Percentiles rank a stretch among this genome's conserved stretches.
These are phyloP conservation scores for Myopa testacea DNA, from an alignment of 2,888 invertebrate genomes.

Conservation along the genomic window DNA sequence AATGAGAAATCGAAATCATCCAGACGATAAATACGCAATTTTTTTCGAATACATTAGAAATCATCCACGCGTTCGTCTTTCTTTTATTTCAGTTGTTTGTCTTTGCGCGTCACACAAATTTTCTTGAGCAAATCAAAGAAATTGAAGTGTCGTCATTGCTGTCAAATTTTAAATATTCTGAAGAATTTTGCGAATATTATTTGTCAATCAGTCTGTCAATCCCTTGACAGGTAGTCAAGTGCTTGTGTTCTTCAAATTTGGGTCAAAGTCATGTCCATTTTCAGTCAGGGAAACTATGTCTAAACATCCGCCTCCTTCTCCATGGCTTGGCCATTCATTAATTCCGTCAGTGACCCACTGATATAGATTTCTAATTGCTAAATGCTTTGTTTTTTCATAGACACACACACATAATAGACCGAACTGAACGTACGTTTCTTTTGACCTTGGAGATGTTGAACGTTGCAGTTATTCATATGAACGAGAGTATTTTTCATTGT, in stretches of 20 bases:
- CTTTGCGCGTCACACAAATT: too few species aligned
- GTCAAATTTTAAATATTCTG: neutral
- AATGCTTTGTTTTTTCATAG: slow-evolving; percentile 17
- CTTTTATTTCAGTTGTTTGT: too few species aligned
- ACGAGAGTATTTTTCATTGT: neutral
- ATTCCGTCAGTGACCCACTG: slow-evolving; percentile 29
- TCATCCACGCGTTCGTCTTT: too few species aligned
- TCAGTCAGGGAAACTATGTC: too few species aligned
- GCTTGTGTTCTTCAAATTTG: slow-evolving; percentile 8
- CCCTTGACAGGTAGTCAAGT: too few species aligned
- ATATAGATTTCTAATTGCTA: slow-evolving; percentile 28
- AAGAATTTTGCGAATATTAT: neutral
- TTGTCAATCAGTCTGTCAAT: neutral
- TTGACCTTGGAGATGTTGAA: neutral
- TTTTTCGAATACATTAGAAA: too few species aligned
- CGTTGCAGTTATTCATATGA: neutral
- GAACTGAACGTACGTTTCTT: neutral
- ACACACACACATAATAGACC: neutral
- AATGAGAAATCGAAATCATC: too few species aligned
- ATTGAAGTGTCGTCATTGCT: neutral
- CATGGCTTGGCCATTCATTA: neutral
- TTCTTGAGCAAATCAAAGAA: neutral
- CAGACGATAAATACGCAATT: too few species aligned
- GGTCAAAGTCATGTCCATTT: slow-evolving; percentile 25
- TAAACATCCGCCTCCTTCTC: neutral